phyloP scores from a whole-genome alignment of 2,113 vertebrate species.

The Todiramphus saurophagus region DNA sequence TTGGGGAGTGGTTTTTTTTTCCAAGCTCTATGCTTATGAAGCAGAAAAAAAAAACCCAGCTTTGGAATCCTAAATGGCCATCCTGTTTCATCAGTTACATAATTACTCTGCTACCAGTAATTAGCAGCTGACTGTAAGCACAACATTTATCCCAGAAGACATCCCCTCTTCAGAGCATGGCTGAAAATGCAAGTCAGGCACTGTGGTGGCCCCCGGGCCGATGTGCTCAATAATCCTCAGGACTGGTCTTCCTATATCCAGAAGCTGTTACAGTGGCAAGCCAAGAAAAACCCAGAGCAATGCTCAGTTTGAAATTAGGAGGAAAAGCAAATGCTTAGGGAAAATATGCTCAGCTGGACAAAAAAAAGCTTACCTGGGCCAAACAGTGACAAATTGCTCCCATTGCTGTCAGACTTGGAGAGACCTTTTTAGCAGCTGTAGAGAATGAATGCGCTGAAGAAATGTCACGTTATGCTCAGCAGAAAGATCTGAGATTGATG shows the following conservation, averaged over 20 bases:
- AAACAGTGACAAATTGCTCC: slow-evolving; percentile 9
- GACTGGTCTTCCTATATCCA: neutral
- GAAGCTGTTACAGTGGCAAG: neutral
- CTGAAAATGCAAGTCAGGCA: neutral
- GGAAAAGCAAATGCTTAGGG: neutral
- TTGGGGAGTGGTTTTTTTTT: neutral
- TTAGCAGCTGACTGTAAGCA: slow-evolving; percentile 54
- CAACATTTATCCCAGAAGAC: slow-evolving; percentile 29
- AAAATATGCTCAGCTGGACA: neutral
- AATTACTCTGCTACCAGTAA: slow-evolving; percentile 52
- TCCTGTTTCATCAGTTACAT: slow-evolving; percentile 37
- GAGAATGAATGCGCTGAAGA: neutral
- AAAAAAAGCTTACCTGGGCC: neutral
- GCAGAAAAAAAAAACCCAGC: neutral
- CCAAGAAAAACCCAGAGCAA: neutral
- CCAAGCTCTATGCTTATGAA: neutral
- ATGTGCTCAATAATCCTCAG: neutral
- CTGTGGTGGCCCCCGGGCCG: neutral
- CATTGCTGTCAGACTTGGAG: neutral
- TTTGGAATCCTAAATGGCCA: neutral
- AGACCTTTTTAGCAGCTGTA: neutral
- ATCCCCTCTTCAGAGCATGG: neutral
- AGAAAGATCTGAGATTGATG: neutral
- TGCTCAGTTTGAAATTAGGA: neutral
- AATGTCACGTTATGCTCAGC: neutral